These are phyloP conservation scores for Liasis olivaceus DNA, from an alignment of 2,797 vertebrate genomes.

Conservation along the genomic window DNA sequence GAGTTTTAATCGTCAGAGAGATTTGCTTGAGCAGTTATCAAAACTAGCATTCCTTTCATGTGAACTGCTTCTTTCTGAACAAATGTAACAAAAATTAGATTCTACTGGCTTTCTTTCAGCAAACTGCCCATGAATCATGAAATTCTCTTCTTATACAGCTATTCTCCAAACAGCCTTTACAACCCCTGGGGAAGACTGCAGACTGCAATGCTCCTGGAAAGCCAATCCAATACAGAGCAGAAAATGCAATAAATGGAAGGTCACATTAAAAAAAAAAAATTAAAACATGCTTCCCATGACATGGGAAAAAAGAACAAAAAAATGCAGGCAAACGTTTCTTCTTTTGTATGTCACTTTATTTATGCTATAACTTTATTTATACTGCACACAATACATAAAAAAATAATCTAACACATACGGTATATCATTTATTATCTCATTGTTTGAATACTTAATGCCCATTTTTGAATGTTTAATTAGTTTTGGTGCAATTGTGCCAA, in stretches of 20 bases:
- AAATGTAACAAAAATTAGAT: neutral
- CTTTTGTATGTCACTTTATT: neutral
- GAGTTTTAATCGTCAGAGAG: constrained; percentile 1
- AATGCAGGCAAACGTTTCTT: neutral
- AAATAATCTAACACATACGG: neutral
- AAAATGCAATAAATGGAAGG: neutral
- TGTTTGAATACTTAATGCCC: neutral
- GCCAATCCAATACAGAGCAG: neutral
- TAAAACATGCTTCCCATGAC: neutral
- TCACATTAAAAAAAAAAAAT: neutral
- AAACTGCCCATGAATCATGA: neutral
- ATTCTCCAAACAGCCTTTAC: neutral
- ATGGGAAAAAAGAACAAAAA: neutral
- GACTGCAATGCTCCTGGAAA: neutral
- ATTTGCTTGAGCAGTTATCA: neutral
- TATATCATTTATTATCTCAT: neutral
- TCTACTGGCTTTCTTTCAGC: neutral
- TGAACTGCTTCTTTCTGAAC: neutral
- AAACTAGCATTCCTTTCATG: neutral
- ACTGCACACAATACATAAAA: neutral
- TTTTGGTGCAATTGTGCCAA: neutral
- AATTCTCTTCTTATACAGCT: constrained; percentile 23
- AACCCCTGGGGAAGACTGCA: neutral
- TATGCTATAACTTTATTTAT: neutral
- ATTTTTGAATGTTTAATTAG: neutral